Percentiles rank a stretch among this genome's conserved stretches.
These are phyloP conservation scores for Megamerina dolium DNA, from an alignment of 2,888 invertebrate species.

Conservation along the genomic window DNA sequence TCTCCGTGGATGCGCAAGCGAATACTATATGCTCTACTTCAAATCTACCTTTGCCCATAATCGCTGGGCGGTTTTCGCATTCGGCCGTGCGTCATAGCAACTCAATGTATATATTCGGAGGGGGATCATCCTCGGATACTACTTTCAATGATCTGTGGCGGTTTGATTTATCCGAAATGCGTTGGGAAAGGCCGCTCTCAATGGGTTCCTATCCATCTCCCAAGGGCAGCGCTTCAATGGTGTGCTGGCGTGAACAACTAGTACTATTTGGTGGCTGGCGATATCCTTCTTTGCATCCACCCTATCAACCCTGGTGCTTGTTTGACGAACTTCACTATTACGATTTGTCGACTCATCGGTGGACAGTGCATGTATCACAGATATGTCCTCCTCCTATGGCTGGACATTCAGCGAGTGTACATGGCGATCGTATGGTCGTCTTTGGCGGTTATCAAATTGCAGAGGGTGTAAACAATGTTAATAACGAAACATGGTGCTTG, in stretches of 20 bases:
- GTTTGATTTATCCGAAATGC: constrained; percentile 77
- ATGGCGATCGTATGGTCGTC: constrained; percentile 74
- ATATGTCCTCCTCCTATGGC: constrained; percentile 57
- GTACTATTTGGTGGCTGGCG: constrained; percentile 95
- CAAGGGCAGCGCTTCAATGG: constrained; percentile 90
- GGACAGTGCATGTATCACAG: constrained; percentile 52
- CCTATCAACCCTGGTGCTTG: constrained; percentile 78
- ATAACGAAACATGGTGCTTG: constrained; percentile 86
- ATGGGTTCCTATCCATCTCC: constrained; percentile 82
- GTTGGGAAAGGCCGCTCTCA: constrained; percentile 79
- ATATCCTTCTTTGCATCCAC: constrained; percentile 79
- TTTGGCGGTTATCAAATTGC: constrained; percentile 65
- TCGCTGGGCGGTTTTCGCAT: constrained; percentile 88
- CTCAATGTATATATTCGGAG: constrained; percentile 93
- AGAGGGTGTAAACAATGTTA: constrained; percentile 52
- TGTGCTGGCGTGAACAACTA: constrained; percentile 76
- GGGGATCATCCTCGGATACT: constrained; percentile 88
- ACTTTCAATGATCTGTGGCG: constrained; percentile 97
- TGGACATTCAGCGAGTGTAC: constrained; percentile 87
- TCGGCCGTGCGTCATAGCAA: constrained; percentile 77
- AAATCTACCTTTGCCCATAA: constrained; percentile 56
- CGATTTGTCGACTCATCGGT: constrained; percentile 72
- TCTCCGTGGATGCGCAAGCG: constrained; percentile 20
- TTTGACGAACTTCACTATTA: constrained; percentile 91
- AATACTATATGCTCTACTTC: constrained; percentile 40